Percentiles rank a stretch among this genome's conserved stretches.
phyloP scores from a whole-genome alignment of 2,888 invertebrate species.

The Synanthedon andrenaeformis region DNA sequence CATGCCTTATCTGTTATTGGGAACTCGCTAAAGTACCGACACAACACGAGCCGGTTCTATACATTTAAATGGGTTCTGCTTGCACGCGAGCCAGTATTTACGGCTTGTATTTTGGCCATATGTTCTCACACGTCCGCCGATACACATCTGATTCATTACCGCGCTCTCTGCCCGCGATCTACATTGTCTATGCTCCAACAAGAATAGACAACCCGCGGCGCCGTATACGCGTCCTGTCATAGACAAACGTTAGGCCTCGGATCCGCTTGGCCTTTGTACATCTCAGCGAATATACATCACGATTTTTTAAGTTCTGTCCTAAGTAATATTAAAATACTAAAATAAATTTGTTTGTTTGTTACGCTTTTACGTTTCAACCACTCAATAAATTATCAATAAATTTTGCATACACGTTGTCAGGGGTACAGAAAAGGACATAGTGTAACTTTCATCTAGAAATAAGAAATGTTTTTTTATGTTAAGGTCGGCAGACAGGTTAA shows the following conservation, averaged over 20 bases:
- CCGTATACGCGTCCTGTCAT: constrained; percentile 23
- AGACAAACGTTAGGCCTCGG: constrained; percentile 10
- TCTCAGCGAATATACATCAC: no score
- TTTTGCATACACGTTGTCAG: no score
- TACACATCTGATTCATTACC: constrained; percentile 70
- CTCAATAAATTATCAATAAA: no score
- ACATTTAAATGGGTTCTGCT: constrained; percentile 8
- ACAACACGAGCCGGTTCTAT: constrained; percentile 7
- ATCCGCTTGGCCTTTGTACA: background rate
- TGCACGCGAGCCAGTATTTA: constrained; percentile 66
- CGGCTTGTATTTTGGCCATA: constrained; percentile 66
- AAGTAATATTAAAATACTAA: no score
- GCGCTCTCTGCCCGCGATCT: constrained; percentile 36
- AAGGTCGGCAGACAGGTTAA: no score
- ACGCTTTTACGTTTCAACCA: no score
- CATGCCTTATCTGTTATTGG: background rate
- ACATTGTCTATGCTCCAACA: constrained; percentile 35
- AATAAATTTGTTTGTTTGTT: no score
- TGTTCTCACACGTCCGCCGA: constrained; percentile 67
- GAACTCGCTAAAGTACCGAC: background rate
- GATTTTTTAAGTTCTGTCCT: no score
- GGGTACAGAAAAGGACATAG: no score
- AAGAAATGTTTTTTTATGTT: no score
- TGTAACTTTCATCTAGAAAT: no score
- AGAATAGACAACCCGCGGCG: constrained; percentile 18